Evolutionary conservation across 2,888 invertebrate species (phyloP).

Genomic region (Phoronis australis): DNA sequence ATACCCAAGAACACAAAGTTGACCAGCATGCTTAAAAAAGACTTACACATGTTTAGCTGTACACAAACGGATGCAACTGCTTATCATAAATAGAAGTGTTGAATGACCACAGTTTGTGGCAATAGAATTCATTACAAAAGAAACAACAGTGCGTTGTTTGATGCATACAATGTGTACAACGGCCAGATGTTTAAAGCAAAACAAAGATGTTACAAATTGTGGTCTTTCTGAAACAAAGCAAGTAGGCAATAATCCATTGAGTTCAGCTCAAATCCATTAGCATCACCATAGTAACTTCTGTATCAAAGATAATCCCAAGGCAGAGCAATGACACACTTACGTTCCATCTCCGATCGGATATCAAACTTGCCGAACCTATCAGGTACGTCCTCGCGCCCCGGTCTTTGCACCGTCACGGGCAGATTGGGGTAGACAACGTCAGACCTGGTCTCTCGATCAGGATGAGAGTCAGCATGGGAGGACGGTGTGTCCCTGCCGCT

Average conservation of each 20-base stretch:
- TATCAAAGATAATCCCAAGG: no score
- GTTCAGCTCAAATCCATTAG: neutral
- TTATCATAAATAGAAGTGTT: no score
- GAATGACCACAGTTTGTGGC: no score
- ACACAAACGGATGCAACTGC: no score
- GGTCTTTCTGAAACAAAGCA: neutral
- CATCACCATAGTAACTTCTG: neutral
- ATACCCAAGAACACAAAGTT: no score
- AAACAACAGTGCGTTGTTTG: no score
- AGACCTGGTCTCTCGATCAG: constrained; percentile 26
- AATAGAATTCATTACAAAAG: no score
- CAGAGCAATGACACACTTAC: constrained; percentile 31
- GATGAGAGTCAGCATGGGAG: constrained; percentile 60
- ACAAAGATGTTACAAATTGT: no score
- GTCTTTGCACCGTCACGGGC: constrained; percentile 60
- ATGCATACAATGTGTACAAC: no score
- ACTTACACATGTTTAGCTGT: no score
- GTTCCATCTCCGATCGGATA: constrained; percentile 57
- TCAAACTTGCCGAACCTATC: constrained; percentile 99
- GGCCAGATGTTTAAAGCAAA: no score
- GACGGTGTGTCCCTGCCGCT: constrained; percentile 82
- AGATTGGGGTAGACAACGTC: constrained; percentile 33
- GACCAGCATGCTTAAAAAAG: no score
- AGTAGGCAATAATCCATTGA: neutral
- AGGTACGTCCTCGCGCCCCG: constrained; percentile 89